Evolutionary conservation across 1,140 invertebrate genomes (phyloP).

Genomic region (Bombus difficillimus): DNA sequence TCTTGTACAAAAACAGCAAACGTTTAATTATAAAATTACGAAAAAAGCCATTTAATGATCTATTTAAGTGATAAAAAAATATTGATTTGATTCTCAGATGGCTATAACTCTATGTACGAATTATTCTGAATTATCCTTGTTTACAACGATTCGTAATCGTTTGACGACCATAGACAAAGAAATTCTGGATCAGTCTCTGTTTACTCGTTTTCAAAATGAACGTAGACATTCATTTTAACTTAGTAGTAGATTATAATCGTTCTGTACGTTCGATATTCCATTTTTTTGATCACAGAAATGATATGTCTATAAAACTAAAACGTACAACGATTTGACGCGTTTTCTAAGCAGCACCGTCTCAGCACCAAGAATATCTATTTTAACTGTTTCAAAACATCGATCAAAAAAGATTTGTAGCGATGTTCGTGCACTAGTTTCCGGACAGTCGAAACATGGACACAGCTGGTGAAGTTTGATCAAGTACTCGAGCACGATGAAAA

Average conservation of each 20-base stretch:
- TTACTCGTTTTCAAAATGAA: not conserved
- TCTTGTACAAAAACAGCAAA: not conserved
- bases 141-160: not conserved
- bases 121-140: not conserved
- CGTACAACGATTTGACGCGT: constrained; percentile 17
- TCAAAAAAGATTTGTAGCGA: not conserved
- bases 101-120: not conserved
- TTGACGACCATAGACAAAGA: not conserved
- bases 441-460: not conserved
- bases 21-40: not conserved
- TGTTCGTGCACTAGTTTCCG: constrained; percentile 4
- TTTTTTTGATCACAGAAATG: constrained; percentile 42
- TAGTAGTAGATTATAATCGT: constrained; percentile 29
- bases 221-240: not conserved
- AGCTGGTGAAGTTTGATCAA: not conserved
- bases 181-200: not conserved
- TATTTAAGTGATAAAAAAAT: not conserved
- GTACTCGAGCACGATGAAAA: not conserved
- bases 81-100: constrained; percentile 9
- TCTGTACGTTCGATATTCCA: constrained; percentile 7
- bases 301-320: constrained; percentile 31
- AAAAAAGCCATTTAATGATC: constrained; percentile 2
- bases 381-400: not conserved
- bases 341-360: constrained; percentile 54
- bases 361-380: constrained; percentile 50